phyloP scores from a whole-genome alignment of 2,113 vertebrate species.

The Brachypodius melanocephalos region DNA sequence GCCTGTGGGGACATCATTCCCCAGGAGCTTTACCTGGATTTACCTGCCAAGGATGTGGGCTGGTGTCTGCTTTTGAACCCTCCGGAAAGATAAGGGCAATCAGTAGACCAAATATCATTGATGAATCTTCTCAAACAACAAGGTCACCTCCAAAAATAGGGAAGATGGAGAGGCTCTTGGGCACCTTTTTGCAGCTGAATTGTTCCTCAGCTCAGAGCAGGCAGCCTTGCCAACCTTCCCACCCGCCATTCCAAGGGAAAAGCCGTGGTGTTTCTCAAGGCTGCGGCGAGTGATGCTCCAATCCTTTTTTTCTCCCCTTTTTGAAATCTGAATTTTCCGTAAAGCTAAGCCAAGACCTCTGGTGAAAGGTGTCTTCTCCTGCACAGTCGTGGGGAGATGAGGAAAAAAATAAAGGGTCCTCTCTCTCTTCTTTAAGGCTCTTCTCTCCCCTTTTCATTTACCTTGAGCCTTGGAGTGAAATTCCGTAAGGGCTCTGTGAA shows the following conservation, averaged over 20 bases:
- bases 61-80: background rate
- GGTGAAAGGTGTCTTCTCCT: background rate
- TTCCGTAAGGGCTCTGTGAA: background rate
- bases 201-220: background rate
- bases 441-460: background rate
- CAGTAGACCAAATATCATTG: background rate
- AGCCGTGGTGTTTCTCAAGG: accelerated
- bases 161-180: background rate
- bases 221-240: background rate
- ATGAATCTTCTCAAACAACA: background rate
- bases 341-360: background rate
- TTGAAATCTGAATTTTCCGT: background rate
- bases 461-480: background rate
- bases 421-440: background rate
- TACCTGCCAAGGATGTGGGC: background rate
- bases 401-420: background rate
- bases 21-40: background rate
- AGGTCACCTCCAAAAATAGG: background rate
- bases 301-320: background rate
- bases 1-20: background rate
- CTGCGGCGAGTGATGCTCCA: accelerated
- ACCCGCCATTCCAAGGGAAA: accelerated
- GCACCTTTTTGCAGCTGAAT: background rate
- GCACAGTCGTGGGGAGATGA: background rate
- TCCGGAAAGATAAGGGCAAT: background rate